These are phyloP conservation scores for Nemopilema nomurai DNA, from an alignment of 30 jellyfish, hydroid and myxozoan species.

Conservation along the genomic window DNA sequence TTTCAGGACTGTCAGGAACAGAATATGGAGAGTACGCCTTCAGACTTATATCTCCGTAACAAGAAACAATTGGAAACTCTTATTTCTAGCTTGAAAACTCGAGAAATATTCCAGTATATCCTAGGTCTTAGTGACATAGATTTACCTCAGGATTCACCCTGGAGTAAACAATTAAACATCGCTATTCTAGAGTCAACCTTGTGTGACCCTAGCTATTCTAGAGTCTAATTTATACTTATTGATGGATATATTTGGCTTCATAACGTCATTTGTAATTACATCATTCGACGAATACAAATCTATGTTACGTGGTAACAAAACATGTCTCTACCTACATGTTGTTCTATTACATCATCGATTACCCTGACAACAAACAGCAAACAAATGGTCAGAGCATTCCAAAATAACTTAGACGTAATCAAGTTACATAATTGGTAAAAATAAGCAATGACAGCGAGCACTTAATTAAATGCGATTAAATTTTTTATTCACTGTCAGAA, in stretches of 20 bases:
- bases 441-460: background rate
- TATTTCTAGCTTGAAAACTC: background rate
- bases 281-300: background rate
- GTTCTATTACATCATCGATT: background rate
- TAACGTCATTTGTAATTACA: background rate
- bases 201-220: background rate
- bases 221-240: background rate
- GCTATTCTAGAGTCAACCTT: background rate
- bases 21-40: too few species aligned
- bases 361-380: background rate
- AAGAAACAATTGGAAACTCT: background rate
- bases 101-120: background rate
- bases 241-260: background rate
- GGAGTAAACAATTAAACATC: background rate
- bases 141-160: background rate
- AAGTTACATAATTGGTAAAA: background rate
- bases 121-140: background rate
- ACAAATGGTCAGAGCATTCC: background rate
- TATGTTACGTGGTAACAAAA: background rate
- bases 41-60: background rate
- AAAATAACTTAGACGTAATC: background rate
- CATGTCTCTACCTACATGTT: background rate
- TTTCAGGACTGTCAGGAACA: too few species aligned
- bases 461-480: background rate
- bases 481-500: background rate